phyloP scores from a whole-genome alignment of 1,140 invertebrate species.

The Mycetomoellerius zeteki region DNA sequence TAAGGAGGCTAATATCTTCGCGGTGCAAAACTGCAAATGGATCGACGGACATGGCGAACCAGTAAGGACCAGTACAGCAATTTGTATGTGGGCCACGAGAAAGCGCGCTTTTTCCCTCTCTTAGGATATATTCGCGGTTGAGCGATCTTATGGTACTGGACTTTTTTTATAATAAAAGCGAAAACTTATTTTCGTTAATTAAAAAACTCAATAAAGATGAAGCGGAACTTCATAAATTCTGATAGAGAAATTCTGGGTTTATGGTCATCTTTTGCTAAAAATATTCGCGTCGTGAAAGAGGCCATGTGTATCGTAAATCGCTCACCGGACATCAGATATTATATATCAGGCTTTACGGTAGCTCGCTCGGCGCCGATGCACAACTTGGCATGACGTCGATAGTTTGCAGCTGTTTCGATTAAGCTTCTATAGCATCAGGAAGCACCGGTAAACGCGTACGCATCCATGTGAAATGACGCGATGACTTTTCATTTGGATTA shows the following conservation, averaged over 20 bases:
- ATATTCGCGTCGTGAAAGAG: conserved; percentile 30
- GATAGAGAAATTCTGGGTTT: not conserved
- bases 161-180: not conserved
- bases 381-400: conserved; percentile 63
- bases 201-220: not conserved
- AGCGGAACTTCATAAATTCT: not conserved
- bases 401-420: conserved; percentile 59
- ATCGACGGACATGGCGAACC: conserved; percentile 41
- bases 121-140: conserved; percentile 62
- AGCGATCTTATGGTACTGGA: not conserved
- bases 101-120: conserved; percentile 79
- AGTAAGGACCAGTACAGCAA: conserved; percentile 73
- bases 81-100: conserved; percentile 84
- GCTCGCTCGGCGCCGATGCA: conserved; percentile 8
- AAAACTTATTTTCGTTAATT: not conserved
- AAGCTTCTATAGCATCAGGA: conserved; percentile 54
- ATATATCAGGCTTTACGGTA: conserved; percentile 39
- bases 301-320: conserved; percentile 21
- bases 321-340: conserved; percentile 17
- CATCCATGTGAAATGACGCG: conserved; percentile 22
- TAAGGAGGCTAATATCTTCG: conserved; percentile 44
- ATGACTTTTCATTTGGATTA: conserved; percentile 48
- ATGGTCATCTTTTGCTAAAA: not conserved
- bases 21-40: conserved; percentile 39
- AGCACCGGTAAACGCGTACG: conserved; percentile 27